Conservation (phyloP, 2,113 vertebrate genomes). For the Caracal caracal region DNA sequence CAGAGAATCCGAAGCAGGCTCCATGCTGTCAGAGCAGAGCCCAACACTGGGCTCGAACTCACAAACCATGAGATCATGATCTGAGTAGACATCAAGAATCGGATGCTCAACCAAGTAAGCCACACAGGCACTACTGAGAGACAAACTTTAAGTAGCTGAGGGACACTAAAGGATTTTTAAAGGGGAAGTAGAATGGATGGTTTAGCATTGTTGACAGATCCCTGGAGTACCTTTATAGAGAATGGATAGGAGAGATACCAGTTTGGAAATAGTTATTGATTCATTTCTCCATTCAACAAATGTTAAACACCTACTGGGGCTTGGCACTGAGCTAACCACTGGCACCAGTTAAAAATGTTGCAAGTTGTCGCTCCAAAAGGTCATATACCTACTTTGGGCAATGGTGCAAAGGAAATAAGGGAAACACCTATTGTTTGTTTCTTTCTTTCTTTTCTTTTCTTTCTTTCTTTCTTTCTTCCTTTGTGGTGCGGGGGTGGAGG, state of each 20-base stretch:
- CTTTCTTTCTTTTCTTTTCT: not conserved
- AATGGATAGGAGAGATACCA: not conserved
- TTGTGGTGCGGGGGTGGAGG: no score
- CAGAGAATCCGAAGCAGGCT: no score
- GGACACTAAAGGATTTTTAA: not conserved
- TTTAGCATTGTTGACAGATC: not conserved
- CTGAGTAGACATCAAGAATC: no score
- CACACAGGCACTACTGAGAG: not conserved
- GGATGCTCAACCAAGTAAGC: no score
- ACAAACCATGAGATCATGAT: no score
- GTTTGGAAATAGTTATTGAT: not conserved
- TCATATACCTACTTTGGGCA: not conserved
- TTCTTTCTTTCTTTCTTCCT: not conserved
- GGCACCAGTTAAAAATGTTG: not conserved
- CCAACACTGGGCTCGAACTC: no score
- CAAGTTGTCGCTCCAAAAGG: not conserved
- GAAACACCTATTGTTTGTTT: not conserved
- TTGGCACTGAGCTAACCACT: not conserved
- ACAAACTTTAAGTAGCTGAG: not conserved
- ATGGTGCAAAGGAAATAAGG: not conserved
- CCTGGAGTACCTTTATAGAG: not conserved
- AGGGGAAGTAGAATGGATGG: not conserved
- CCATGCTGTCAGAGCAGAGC: no score
- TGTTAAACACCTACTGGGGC: not conserved
- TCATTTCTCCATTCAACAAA: constrained; percentile 18